Percentiles rank a stretch among this genome's conserved stretches.
phyloP scores from a whole-genome alignment of 2,113 vertebrate genomes.

The Enhydra lutris region DNA sequence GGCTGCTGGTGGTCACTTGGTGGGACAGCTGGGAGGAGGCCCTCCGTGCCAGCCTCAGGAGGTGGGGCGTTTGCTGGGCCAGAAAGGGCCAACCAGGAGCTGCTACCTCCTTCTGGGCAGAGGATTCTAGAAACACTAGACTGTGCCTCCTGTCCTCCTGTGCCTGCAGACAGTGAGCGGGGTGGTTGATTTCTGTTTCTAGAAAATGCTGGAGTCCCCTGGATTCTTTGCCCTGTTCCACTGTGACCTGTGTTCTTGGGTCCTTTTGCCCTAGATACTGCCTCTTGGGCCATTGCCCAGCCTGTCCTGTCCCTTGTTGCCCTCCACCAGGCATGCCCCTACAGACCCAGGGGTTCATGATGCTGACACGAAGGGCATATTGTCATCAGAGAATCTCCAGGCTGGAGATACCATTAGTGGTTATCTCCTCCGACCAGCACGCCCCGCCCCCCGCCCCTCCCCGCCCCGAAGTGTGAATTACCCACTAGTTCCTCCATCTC shows the following conservation, averaged over 20 bases:
- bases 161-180: not conserved
- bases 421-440: rapidly evolving
- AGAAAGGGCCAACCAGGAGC: not conserved
- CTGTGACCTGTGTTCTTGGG: not conserved
- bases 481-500: not conserved
- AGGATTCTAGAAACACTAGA: not conserved
- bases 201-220: not conserved
- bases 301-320: not conserved
- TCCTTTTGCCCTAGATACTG: not conserved
- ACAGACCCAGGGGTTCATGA: not conserved
- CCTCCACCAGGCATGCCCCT: not conserved
- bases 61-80: not conserved
- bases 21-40: not conserved
- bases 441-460: not conserved
- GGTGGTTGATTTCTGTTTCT: not conserved
- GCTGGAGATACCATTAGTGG: not conserved
- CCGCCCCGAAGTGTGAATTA: not conserved
- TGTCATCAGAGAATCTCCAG: not conserved
- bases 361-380: rapidly evolving
- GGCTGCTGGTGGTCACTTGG: not conserved
- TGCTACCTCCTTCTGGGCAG: not conserved
- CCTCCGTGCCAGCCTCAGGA: not conserved
- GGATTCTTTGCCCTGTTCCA: not conserved
- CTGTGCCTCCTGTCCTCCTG: not conserved
- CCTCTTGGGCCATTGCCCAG: not conserved